Base-by-base conservation (phyloP, 2,888 invertebrate genomes). In the Aleiodes leptofemur region DNA sequence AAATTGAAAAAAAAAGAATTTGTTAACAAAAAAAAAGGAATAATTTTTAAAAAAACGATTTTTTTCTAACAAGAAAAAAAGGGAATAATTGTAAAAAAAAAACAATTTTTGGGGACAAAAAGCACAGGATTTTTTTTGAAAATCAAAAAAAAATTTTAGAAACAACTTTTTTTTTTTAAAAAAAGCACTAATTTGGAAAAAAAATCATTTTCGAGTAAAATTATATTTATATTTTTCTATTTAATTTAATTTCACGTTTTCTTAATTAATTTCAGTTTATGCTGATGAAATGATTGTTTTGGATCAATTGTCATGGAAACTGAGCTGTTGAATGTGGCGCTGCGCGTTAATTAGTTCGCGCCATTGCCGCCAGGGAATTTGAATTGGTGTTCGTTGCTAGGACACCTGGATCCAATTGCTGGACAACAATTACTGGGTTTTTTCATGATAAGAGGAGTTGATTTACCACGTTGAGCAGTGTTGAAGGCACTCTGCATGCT, bases 291-390 rank as follows among this genome's bases (percentile, higher is more conserved):
- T 3, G 14, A 43, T 64, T 64, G 64, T 64, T 48, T 34, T 43
- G 16, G 0, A 11, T 34, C 29, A 16, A 13, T 43, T 72, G 48
- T 29, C 59, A 75, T 75, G 71, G 75, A 57, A 72, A 74, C 74
- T 34, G 34, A 34, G 3, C 14, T 29, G 14, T 14, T 6, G 13
- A 74, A 50, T 50, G n/a, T 8, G 16, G 13, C 9, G 64, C n/a
- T 6, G 4, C 16, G 16, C 4, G 48, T 16, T 9, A 48, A 14
- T 14, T 38, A 34, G 9, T 43, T 23, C 14, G n/a, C 1, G 34
- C 13, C 4, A 7, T 8, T 23, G 43, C 16, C 43, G 14, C 14
- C 11, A 11, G 48, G 64, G 7, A 48, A 14, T 8, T 8, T 64
- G 29, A 43, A 53, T 48, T 23, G n/a, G 2, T n/a, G 51, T 34